Conservation (phyloP, 2,113 vertebrate genomes). For the Scopus umbretta region DNA sequence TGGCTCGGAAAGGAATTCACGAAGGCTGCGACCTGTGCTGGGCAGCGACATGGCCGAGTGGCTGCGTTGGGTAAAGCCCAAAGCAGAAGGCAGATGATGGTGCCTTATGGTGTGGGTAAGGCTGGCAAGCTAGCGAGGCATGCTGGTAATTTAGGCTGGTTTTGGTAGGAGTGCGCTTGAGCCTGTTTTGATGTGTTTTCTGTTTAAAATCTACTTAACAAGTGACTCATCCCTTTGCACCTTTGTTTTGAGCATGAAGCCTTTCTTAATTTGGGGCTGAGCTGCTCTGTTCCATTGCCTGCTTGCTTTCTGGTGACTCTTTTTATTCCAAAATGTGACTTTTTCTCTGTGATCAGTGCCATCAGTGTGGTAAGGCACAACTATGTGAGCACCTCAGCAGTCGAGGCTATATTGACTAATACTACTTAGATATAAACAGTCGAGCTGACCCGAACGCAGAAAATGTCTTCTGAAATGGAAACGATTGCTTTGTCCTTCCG, state of each 20-base stretch:
- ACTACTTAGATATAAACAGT: neutral
- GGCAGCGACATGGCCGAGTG: neutral
- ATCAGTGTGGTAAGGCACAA: neutral
- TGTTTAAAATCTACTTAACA: neutral
- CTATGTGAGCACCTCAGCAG: neutral
- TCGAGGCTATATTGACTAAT: neutral
- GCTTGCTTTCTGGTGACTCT: neutral
- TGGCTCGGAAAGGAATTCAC: neutral
- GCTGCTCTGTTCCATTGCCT: neutral
- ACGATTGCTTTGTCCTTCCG: neutral
- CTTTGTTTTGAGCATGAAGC: neutral
- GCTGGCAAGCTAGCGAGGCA: accelerated
- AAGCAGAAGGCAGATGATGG: neutral
- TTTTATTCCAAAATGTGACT: neutral
- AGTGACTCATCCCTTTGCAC: neutral
- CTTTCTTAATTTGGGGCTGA: neutral
- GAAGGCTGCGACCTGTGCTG: neutral
- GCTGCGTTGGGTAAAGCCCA: neutral
- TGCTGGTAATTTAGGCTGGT: neutral
- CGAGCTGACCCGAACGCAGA: neutral
- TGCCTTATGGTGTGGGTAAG: neutral
- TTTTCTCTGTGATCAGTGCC: neutral
- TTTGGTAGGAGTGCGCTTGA: neutral
- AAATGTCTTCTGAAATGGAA: neutral
- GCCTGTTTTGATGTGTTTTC: neutral